These are phyloP conservation scores for Podotricha telesiphe DNA, from an alignment of 2,888 invertebrate species.

Conservation along the genomic window DNA sequence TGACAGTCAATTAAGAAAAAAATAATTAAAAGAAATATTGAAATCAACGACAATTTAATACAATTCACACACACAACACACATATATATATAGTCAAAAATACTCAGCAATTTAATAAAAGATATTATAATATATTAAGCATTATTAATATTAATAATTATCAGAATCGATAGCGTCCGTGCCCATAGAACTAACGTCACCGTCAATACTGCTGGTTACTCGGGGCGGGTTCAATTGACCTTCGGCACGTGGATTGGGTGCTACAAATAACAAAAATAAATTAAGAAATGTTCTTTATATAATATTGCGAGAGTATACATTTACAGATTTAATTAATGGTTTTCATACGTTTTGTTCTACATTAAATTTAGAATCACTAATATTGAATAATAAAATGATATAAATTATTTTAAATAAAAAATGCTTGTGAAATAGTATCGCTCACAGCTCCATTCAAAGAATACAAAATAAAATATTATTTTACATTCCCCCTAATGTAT, in stretches of 20 bases:
- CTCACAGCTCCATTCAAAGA: too few species aligned
- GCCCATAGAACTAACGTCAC: slow-evolving; percentile 71
- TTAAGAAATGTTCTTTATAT: neutral
- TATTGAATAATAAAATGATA: too few species aligned
- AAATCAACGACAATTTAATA: slow-evolving; percentile 31
- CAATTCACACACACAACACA: neutral
- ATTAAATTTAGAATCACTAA: too few species aligned
- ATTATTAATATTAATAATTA: slow-evolving; percentile 47
- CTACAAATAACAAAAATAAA: slow-evolving; percentile 31
- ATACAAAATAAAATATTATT: too few species aligned
- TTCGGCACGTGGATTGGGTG: slow-evolving; percentile 27
- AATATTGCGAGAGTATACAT: too few species aligned
- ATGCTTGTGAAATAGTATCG: too few species aligned
- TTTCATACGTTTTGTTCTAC: too few species aligned
- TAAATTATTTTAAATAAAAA: too few species aligned
- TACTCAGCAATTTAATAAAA: slow-evolving; percentile 18
- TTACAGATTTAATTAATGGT: too few species aligned
- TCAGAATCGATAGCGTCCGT: slow-evolving; percentile 70
- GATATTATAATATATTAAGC: too few species aligned
- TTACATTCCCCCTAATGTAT: too few species aligned
- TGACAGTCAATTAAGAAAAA: neutral
- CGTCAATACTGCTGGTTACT: slow-evolving; percentile 64
- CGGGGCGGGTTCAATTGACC: slow-evolving; percentile 22
- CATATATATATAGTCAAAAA: too few species aligned
- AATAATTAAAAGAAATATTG: neutral